Evolutionary conservation across 2,113 vertebrate genomes (phyloP), one percentile per base, ranked within the genome.

Genomic region (Brienomyrus brachyistius): DNA sequence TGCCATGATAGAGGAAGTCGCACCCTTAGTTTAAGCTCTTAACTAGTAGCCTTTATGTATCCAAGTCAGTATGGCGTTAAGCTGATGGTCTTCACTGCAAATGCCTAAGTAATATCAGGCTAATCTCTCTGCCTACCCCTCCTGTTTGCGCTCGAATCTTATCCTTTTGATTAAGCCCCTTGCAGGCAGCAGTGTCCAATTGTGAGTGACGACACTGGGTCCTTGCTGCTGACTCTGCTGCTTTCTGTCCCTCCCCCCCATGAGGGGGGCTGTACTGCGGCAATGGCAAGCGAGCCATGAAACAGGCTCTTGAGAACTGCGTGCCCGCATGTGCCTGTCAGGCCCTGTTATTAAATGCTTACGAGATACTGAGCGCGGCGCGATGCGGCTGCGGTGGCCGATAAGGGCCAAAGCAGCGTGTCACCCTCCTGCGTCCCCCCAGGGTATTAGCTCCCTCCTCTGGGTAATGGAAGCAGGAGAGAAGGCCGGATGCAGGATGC

Each of bases 331-430:
- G 31, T 9, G 17, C 19, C 50, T 43, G 48, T 82, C 88, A 23
- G 17, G 70, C 7, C 48, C 50, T 35, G 59, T 85, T 23, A 23
- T 27, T 51, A n/a, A 56, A 85, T 45, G 88, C 91, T 54, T 50
- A 80, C 9, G n/a, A 51, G 84, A 48, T 6, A 27, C 40, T 23
- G 54, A 27, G 15, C 35, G 11, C 27, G 0, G 50, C 59, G 23
- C 27, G n/a, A 31, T 31, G 50, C 91, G 91, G 70, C 93, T 93
- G 93, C 23, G 5, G 89, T 83, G 89, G 48, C 9, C 82, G 92
- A 94, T 94, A 93, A 93, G 89, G 50, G 83, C n/a, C n/a, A n/a
- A n/a, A n/a, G 62, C 47, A 6, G 80, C 43, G 56, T 88, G 17
- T 54, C 62, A 27, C 77, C 66, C 56, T 51, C 88, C 74, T 54